Percentiles rank a stretch among this genome's conserved stretches.
Conservation (phyloP, 2,888 invertebrate species). For the Xestia sexstrigata region DNA sequence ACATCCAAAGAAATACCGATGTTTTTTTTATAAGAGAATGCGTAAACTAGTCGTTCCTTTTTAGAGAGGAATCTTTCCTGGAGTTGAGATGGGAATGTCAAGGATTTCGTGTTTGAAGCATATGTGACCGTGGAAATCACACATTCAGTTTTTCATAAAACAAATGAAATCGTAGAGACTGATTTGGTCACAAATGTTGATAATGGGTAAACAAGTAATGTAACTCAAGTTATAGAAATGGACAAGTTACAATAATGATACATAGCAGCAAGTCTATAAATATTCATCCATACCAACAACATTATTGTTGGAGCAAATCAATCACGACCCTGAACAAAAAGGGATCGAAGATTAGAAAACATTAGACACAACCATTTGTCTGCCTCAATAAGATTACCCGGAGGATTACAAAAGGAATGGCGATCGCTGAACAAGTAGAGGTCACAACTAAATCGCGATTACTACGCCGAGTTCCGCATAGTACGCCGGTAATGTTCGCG, state of each 20-base stretch:
- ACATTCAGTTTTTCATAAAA: background rate
- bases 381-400: conserved; percentile 75
- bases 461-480: conserved; percentile 70
- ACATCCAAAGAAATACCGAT: conserved; percentile 45
- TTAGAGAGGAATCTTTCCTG: conserved; percentile 29
- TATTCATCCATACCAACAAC: conserved; percentile 31
- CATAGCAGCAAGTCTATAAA: conserved; percentile 26
- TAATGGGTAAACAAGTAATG: background rate
- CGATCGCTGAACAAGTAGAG: conserved; percentile 73
- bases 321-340: conserved; percentile 60
- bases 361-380: conserved; percentile 75
- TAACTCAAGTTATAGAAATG: conserved; percentile 1
- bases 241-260: conserved; percentile 23
- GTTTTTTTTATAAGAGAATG: conserved; percentile 45
- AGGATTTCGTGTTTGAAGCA: conserved; percentile 2
- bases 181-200: background rate
- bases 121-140: background rate
- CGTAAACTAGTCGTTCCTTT: conserved; percentile 36
- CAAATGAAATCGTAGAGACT: background rate
- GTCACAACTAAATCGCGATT: conserved; percentile 76
- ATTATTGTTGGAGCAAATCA: conserved; percentile 52
- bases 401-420: conserved; percentile 75
- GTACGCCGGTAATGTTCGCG: conserved; percentile 68
- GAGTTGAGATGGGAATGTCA: conserved; percentile 28
- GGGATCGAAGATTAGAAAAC: conserved; percentile 70